Conservation (phyloP, 2,797 vertebrate species). For the Leptodactylus fallax region DNA sequence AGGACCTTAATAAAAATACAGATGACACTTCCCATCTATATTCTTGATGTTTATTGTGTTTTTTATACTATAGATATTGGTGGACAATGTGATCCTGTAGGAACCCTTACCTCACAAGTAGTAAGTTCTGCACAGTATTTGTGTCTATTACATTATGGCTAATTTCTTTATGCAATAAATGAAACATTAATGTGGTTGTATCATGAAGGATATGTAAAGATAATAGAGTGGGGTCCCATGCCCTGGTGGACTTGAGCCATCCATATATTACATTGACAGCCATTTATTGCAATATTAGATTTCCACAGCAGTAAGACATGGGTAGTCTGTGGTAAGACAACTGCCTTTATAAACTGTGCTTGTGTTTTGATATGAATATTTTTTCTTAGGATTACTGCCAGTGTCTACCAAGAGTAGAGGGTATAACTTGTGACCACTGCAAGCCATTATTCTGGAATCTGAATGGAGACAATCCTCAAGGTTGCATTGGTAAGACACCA, state of each 20-base stretch:
- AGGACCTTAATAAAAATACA: no score
- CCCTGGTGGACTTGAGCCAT: not conserved
- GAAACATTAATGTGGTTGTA: no score
- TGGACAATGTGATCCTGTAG: slow-evolving; percentile 80
- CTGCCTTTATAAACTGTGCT: no score
- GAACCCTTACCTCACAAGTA: slow-evolving; percentile 76
- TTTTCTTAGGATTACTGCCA: slow-evolving; percentile 80
- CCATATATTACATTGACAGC: not conserved
- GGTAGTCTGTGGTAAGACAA: not conserved
- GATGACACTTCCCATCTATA: no score
- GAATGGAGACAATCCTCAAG: slow-evolving; percentile 77
- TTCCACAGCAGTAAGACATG: not conserved
- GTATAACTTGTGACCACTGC: slow-evolving; percentile 83
- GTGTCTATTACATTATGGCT: not conserved
- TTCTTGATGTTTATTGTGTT: not conserved
- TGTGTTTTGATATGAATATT: no score
- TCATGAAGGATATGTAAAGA: no score
- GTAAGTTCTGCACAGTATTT: slow-evolving; percentile 75
- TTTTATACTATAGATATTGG: slow-evolving; percentile 70
- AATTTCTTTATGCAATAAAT: slow-evolving; percentile 4
- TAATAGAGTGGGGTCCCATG: not conserved
- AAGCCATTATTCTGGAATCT: slow-evolving; percentile 92
- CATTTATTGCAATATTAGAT: not conserved
- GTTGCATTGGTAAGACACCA: slow-evolving; percentile 81
- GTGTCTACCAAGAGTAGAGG: slow-evolving; percentile 83